These are phyloP conservation scores for Phyllopteryx taeniolatus DNA, from an alignment of 2,113 vertebrate genomes.

Conservation along the genomic window DNA sequence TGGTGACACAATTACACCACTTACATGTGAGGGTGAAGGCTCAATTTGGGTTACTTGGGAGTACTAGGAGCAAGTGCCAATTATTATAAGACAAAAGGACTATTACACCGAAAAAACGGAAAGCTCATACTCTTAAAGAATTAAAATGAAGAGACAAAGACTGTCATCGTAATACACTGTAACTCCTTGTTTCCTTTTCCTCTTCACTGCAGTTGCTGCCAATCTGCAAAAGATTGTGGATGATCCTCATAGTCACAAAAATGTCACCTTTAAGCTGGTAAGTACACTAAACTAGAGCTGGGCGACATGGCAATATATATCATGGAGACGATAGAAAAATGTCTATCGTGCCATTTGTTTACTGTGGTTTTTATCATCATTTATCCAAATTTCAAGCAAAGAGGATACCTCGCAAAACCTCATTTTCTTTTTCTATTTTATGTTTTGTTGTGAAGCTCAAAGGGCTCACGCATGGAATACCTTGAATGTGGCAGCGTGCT, in stretches of 20 bases:
- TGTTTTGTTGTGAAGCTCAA: no score
- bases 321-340: not conserved
- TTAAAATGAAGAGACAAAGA: not conserved
- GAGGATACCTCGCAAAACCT: no score
- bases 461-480: no score
- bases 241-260: constrained; percentile 92
- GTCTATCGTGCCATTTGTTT: not conserved
- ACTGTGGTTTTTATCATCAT: no score
- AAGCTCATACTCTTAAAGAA: not conserved
- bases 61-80: no score
- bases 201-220: constrained; percentile 87
- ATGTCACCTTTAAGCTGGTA: constrained; percentile 98
- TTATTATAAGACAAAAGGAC: no score
- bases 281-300: constrained; percentile 33
- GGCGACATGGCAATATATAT: no score
- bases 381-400: no score
- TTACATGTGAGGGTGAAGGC: not conserved
- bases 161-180: not conserved
- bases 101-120: no score
- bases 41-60: not conserved
- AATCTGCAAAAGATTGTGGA: constrained; percentile 99
- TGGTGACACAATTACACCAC: no score
- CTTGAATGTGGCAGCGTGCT: no score
- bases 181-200: constrained; percentile 6
- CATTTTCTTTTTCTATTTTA: no score